These are phyloP conservation scores for Chymomyza procnemis DNA, from an alignment of 2,888 invertebrate genomes.

Conservation along the genomic window DNA sequence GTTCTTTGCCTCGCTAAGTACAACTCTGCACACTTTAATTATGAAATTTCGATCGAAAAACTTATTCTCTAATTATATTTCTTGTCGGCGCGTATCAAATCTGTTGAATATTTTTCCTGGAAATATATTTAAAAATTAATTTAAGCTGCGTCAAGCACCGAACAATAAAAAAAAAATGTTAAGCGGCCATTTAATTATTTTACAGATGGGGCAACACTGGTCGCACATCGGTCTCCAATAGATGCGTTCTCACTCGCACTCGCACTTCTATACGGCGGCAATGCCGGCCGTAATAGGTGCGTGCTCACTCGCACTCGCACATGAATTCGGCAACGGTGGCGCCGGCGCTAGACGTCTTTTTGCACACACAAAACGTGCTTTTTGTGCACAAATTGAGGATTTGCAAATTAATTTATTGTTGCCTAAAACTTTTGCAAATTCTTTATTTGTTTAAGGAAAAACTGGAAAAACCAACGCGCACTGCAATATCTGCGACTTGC, in stretches of 20 bases:
- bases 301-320: no score
- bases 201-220: conserved; percentile 57
- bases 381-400: no score
- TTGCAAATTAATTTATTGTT: no score
- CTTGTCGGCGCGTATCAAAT: neutral
- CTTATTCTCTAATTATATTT: neutral
- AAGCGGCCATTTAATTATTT: neutral
- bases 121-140: neutral
- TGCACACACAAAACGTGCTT: neutral
- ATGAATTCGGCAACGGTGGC: no score
- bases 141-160: neutral
- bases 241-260: conserved; percentile 13
- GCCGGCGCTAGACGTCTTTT: neutral
- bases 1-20: no score
- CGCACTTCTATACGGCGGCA: neutral
- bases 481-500: no score
- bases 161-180: neutral
- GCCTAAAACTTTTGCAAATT: no score
- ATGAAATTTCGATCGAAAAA: no score
- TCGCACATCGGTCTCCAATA: no score
- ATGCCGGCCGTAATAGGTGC: no score
- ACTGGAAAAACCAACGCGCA: no score
- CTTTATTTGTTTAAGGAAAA: no score
- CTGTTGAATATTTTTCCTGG: neutral
- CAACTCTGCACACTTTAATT: neutral